phyloP scores from a whole-genome alignment of 64 coral and sea anemone species.

The Montipora cactus region DNA sequence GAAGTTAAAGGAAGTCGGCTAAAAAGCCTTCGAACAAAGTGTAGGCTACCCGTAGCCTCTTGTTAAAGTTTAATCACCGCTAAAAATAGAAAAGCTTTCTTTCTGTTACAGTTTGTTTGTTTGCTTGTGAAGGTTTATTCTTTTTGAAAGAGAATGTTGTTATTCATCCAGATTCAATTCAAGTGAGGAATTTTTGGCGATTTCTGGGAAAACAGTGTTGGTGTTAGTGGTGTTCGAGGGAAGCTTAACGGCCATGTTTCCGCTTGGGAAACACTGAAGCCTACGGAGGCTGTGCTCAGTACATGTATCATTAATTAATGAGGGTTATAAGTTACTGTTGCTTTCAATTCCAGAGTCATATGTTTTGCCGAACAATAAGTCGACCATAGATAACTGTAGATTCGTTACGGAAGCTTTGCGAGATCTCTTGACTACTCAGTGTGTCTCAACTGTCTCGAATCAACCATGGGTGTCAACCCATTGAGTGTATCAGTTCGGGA shows the following conservation, averaged over 20 bases:
- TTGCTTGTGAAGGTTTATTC: too few species aligned
- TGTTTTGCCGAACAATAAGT: slow-evolving; percentile 25
- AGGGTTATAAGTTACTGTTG: slow-evolving; percentile 61
- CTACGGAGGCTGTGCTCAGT: not conserved
- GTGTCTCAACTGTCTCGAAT: not conserved
- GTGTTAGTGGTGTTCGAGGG: not conserved
- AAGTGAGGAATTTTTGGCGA: not conserved
- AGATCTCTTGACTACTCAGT: slow-evolving; percentile 31
- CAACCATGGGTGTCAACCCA: not conserved
- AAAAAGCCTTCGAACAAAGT: too few species aligned
- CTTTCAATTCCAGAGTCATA: slow-evolving; percentile 45
- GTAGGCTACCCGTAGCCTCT: too few species aligned
- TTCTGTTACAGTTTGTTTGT: too few species aligned
- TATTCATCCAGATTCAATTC: too few species aligned
- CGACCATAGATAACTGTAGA: slow-evolving; percentile 38
- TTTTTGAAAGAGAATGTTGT: too few species aligned
- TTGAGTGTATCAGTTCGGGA: too few species aligned
- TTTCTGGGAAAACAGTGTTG: not conserved
- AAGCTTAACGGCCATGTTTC: not conserved
- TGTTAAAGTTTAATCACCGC: too few species aligned
- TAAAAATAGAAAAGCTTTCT: too few species aligned
- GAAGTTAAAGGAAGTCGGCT: too few species aligned
- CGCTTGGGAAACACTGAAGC: not conserved
- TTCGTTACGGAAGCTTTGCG: slow-evolving; percentile 38
- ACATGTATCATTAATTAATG: not conserved